These are phyloP conservation scores for Naja naja DNA, from an alignment of 2,113 vertebrate genomes.

Conservation along the genomic window DNA sequence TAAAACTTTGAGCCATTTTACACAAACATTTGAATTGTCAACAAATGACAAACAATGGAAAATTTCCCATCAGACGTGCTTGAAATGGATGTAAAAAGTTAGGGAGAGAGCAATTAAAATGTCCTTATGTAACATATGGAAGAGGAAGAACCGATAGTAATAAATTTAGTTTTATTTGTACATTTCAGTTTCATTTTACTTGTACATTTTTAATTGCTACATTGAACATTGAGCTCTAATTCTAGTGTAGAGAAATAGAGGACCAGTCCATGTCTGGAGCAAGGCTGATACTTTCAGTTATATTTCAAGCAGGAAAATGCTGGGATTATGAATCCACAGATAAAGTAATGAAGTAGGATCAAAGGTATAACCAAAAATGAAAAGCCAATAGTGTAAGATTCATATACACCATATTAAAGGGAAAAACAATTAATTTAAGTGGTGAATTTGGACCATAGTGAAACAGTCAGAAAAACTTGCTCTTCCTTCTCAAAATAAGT, in stretches of 20 bases:
- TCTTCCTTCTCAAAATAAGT: neutral
- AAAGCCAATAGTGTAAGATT: neutral
- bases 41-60: neutral
- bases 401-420: neutral
- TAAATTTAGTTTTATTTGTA: neutral
- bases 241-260: neutral
- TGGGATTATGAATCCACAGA: neutral
- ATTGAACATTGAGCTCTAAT: neutral
- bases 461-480: neutral
- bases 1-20: neutral
- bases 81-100: neutral
- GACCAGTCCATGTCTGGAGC: neutral
- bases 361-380: neutral
- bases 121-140: neutral
- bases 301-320: neutral
- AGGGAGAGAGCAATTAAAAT: neutral
- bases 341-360: neutral
- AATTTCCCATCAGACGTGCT: neutral
- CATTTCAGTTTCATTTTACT: neutral
- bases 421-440: neutral
- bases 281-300: neutral
- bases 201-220: neutral
- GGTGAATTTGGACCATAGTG: neutral
- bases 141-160: neutral
- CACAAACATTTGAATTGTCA: neutral